phyloP scores from a whole-genome alignment of 2,113 vertebrate species.

The Antigone vipio region DNA sequence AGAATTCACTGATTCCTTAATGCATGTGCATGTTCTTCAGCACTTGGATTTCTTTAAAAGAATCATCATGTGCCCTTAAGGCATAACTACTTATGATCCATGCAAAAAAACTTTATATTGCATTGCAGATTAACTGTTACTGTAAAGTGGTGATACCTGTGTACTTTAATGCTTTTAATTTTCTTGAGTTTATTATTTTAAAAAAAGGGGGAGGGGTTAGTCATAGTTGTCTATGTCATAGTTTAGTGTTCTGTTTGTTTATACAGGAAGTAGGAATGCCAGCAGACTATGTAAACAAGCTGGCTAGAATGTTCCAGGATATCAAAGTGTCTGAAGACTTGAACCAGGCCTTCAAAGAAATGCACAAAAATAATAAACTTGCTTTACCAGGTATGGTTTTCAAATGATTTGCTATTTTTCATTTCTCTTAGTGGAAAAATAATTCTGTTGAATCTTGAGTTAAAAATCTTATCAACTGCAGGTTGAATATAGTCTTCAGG shows the following conservation, averaged over 20 bases:
- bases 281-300: constrained; percentile 98
- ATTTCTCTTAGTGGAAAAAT: neutral
- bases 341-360: constrained; percentile 98
- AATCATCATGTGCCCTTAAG: neutral
- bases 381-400: constrained; percentile 89
- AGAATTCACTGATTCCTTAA: neutral
- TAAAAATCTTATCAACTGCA: neutral
- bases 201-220: neutral
- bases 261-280: constrained; percentile 98
- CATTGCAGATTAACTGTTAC: neutral
- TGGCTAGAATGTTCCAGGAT: constrained; percentile 99
- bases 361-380: constrained; percentile 99
- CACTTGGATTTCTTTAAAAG: neutral
- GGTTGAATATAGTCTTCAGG: neutral
- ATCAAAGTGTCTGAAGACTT: constrained; percentile 99
- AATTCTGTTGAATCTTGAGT: neutral
- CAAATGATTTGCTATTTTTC: neutral
- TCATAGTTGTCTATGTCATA: neutral
- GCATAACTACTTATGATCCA: neutral
- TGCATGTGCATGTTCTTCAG: neutral
- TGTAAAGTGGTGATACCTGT: neutral
- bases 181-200: neutral
- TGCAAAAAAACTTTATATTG: neutral
- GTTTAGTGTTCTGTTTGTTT: constrained; percentile 45
- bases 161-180: neutral